phyloP scores from a whole-genome alignment of 2,888 invertebrate species.

The Anoncus sp. region DNA sequence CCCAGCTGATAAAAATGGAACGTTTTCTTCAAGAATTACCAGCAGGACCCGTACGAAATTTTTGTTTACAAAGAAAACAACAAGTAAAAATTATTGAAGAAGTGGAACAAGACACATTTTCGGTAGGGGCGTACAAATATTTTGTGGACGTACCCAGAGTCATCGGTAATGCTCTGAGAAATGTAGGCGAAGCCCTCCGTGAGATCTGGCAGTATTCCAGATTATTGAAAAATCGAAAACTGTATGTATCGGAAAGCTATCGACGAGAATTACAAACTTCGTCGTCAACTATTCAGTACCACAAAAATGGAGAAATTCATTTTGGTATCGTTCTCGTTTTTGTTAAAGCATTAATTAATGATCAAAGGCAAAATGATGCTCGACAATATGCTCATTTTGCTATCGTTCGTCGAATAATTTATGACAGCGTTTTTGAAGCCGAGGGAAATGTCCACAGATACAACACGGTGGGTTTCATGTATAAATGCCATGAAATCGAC shows the following conservation, averaged over 20 bases:
- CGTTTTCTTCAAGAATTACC: slow-evolving; percentile 46
- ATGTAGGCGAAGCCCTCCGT: slow-evolving; percentile 29
- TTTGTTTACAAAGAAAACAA: slow-evolving; percentile 39
- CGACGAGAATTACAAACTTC: slow-evolving; percentile 43
- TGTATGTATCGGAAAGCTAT: slow-evolving; percentile 53
- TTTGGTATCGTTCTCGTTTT: no score
- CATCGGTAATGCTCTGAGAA: slow-evolving; percentile 30
- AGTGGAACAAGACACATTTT: slow-evolving; percentile 31
- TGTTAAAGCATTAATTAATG: no score
- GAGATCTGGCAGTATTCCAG: slow-evolving; percentile 50
- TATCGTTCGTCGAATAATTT: no score
- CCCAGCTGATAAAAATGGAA: slow-evolving; percentile 48
- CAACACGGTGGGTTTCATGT: no score
- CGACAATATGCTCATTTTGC: no score
- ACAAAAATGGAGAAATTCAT: slow-evolving; percentile 1
- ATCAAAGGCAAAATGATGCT: no score
- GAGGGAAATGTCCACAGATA: no score
- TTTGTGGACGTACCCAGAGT: neutral
- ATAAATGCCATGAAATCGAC: no score
- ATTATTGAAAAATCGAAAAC: slow-evolving; percentile 53
- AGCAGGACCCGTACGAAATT: slow-evolving; percentile 33
- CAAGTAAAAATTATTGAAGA: slow-evolving; percentile 55
- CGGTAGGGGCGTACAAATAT: slow-evolving; percentile 57
- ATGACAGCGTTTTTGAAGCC: no score
- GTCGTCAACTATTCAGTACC: slow-evolving; percentile 42